These are phyloP conservation scores for Rhimphoctona megacephalus DNA, from an alignment of 2,888 invertebrate genomes.

Conservation along the genomic window DNA sequence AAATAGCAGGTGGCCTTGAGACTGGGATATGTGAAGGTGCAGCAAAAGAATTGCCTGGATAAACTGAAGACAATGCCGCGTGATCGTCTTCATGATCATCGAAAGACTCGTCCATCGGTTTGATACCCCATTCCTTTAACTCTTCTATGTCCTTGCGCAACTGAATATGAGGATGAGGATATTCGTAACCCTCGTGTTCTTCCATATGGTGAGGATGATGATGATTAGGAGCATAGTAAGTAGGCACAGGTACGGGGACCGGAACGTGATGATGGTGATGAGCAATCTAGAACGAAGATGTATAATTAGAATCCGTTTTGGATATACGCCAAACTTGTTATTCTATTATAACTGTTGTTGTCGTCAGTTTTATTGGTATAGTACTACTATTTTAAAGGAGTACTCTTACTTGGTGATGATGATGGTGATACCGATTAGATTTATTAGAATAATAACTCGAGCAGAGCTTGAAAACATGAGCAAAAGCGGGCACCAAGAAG, in stretches of 20 bases:
- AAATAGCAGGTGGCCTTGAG: slow-evolving; percentile 69
- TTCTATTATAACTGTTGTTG: slow-evolving; percentile 8
- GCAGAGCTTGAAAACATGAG: slow-evolving; percentile 94
- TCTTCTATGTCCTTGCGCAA: slow-evolving; percentile 83
- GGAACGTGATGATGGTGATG: slow-evolving; percentile 90
- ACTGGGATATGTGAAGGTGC: slow-evolving; percentile 73
- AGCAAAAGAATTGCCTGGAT: slow-evolving; percentile 69
- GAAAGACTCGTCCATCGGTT: slow-evolving; percentile 74
- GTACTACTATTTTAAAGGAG: not conserved
- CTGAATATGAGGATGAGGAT: slow-evolving; percentile 82
- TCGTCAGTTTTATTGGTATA: not conserved
- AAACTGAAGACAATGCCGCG: slow-evolving; percentile 53
- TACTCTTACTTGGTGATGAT: slow-evolving; percentile 88
- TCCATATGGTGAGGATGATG: slow-evolving; percentile 77
- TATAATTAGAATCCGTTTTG: slow-evolving; percentile 28
- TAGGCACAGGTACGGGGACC: slow-evolving; percentile 84
- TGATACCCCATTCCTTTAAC: slow-evolving; percentile 82
- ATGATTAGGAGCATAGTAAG: slow-evolving; percentile 75
- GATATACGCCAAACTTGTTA: slow-evolving; percentile 14
- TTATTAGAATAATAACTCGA: slow-evolving; percentile 92
- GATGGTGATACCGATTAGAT: slow-evolving; percentile 92
- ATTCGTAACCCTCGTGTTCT: slow-evolving; percentile 82
- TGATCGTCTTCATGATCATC: slow-evolving; percentile 76
- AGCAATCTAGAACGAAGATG: slow-evolving; percentile 86
- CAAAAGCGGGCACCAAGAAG: slow-evolving; percentile 93